Evolutionary conservation across 2,113 vertebrate species (phyloP).

Genomic region (Calyptommatus sinebrachiatus): DNA sequence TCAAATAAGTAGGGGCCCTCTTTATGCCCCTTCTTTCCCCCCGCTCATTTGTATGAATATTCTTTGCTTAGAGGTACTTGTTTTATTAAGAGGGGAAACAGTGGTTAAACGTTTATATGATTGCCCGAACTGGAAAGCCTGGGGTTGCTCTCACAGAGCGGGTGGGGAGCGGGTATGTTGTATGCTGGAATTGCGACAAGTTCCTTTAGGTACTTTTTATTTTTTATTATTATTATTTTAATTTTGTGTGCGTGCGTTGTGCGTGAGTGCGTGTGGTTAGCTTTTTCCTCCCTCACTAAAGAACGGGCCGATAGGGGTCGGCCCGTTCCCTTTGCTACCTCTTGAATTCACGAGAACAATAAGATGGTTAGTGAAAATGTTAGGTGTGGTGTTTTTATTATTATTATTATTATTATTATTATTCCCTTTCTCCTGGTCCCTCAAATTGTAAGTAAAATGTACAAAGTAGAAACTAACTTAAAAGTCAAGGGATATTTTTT

Average conservation of each 20-base stretch:
- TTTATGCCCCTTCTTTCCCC: conserved; percentile 48
- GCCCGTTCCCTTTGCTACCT: conserved; percentile 88
- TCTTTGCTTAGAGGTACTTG: conserved; percentile 85
- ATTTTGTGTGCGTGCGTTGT: conserved; percentile 28
- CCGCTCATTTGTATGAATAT: conserved; percentile 70
- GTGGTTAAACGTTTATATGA: conserved; percentile 82
- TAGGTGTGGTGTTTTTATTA: conserved; percentile 52
- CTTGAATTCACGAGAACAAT: conserved; percentile 87
- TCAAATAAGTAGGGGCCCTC: conserved; percentile 66
- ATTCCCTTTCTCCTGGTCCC: background rate
- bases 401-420: no score
- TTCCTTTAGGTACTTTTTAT: conserved; percentile 79
- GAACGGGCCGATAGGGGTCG: conserved; percentile 74
- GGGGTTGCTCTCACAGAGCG: conserved; percentile 70
- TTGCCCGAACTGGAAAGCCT: conserved; percentile 89
- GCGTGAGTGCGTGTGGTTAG: conserved; percentile 72
- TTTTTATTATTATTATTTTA: conserved; percentile 60
- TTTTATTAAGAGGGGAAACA: conserved; percentile 81
- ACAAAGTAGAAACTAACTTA: conserved; percentile 88
- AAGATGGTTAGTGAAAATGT: conserved; percentile 80
- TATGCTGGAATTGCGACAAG: conserved; percentile 74
- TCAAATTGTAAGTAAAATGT: conserved; percentile 84
- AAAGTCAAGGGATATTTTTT: conserved; percentile 76
- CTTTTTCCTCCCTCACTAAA: conserved; percentile 79
- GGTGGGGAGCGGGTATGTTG: conserved; percentile 65